A percentile compares a stretch with the other conserved stretches of the same genome.
These are phyloP conservation scores for Acanthornis magna DNA, from an alignment of 2,797 vertebrate species.

Conservation along the genomic window DNA sequence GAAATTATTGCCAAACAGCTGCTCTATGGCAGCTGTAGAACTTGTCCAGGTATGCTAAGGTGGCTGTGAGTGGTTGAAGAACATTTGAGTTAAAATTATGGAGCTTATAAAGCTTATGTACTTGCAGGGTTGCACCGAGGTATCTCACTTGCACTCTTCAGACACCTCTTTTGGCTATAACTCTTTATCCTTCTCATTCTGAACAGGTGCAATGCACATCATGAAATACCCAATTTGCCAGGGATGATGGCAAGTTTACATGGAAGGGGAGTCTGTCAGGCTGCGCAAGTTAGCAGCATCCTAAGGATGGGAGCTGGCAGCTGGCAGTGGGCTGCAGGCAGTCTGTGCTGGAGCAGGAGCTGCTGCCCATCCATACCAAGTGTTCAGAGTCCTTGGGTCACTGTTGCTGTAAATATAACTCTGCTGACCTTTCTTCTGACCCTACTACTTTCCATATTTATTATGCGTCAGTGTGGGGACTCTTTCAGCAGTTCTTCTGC, in stretches of 20 bases:
- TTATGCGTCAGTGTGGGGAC: neutral
- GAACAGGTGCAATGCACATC: neutral
- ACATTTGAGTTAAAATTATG: neutral
- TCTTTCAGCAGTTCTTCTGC: neutral
- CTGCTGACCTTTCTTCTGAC: neutral
- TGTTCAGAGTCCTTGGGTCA: neutral
- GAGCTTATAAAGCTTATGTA: neutral
- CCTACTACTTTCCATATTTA: neutral
- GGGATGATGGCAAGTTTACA: neutral
- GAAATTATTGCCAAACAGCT: neutral
- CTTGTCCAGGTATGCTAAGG: neutral
- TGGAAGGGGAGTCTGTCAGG: neutral
- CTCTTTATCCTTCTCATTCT: neutral
- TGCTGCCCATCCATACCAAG: neutral
- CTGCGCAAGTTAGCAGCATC: neutral
- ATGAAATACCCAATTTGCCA: neutral
- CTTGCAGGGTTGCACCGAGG: neutral
- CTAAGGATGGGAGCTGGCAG: neutral
- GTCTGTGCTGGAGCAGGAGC: neutral
- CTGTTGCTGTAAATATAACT: neutral
- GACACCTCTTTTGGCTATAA: neutral
- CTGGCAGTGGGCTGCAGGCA: neutral
- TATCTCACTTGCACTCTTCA: neutral
- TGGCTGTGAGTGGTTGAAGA: neutral
- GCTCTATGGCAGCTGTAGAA: neutral